phyloP scores from a whole-genome alignment of 2,888 invertebrate species.

The Polydrusus tereticollis region DNA sequence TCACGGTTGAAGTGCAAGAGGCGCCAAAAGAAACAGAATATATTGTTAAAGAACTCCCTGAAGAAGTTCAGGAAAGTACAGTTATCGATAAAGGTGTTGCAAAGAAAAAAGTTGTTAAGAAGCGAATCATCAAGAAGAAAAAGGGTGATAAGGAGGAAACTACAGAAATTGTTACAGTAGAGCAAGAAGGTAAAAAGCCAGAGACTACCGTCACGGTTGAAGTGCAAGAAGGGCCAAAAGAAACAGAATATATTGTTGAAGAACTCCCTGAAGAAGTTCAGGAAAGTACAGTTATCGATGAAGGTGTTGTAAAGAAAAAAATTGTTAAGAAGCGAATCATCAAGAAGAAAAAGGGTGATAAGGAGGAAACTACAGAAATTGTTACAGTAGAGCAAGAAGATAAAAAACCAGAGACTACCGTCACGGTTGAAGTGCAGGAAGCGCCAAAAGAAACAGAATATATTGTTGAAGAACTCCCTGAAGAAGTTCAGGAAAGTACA shows the following conservation, averaged over 20 bases:
- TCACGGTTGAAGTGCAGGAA: slow-evolving; percentile 43
- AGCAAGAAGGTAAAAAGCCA: slow-evolving; percentile 56
- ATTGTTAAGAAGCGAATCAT: slow-evolving; percentile 56
- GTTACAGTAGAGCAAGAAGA: slow-evolving; percentile 41
- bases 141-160: slow-evolving; percentile 65
- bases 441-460: slow-evolving; percentile 39
- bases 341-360: slow-evolving; percentile 56
- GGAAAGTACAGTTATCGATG: background rate
- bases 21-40: slow-evolving; percentile 45
- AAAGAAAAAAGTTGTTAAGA: slow-evolving; percentile 57
- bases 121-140: slow-evolving; percentile 61
- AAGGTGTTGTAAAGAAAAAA: slow-evolving; percentile 50
- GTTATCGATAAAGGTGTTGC: slow-evolving; percentile 53
- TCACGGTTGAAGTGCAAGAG: slow-evolving; percentile 60
- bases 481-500: slow-evolving; percentile 59
- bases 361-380: slow-evolving; percentile 62
- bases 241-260: slow-evolving; percentile 39
- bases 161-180: slow-evolving; percentile 61
- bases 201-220: slow-evolving; percentile 31
- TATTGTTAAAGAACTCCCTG: slow-evolving; percentile 46
- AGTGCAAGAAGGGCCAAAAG: slow-evolving; percentile 49
- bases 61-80: slow-evolving; percentile 57
- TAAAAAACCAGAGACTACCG: slow-evolving; percentile 46
- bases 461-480: slow-evolving; percentile 50
- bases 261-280: slow-evolving; percentile 56